Conservation (phyloP, 1,140 invertebrate species). For the Caenorhabditis tropicalis region DNA sequence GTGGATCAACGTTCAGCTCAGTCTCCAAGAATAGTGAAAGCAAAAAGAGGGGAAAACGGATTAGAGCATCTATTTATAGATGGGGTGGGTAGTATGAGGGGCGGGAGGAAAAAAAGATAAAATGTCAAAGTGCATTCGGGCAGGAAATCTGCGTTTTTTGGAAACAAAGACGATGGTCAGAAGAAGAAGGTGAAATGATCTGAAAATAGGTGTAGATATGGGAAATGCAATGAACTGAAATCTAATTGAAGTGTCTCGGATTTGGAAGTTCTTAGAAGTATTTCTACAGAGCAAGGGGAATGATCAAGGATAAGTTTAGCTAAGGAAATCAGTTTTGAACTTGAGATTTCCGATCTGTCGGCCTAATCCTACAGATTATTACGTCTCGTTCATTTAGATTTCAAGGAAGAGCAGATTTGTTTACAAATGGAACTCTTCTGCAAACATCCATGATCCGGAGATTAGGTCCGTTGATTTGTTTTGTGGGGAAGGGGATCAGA, state of each 20-base stretch:
- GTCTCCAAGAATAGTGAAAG: not conserved
- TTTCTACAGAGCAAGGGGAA: not conserved
- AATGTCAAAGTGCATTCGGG: constrained; percentile 40
- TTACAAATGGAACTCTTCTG: no score
- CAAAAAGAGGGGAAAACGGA: not conserved
- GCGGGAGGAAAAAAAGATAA: not conserved
- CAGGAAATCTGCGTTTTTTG: not conserved
- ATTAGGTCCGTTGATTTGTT: no score
- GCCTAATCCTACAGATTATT: no score
- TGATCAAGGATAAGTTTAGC: no score
- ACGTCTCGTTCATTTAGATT: no score
- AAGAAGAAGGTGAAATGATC: not conserved
- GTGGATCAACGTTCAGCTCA: constrained; percentile 37
- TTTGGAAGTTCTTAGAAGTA: not conserved
- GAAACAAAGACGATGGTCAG: not conserved
- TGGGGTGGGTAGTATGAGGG: not conserved
- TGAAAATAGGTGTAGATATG: not conserved
- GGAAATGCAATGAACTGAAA: constrained; percentile 2
- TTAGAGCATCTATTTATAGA: constrained; percentile 19
- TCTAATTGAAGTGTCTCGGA: not conserved
- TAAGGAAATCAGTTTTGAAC: not conserved
- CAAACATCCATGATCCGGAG: no score
- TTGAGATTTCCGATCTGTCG: not conserved
- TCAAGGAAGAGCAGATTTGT: no score
- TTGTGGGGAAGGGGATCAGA: no score